Base-by-base conservation (phyloP, 2,888 invertebrate species). In the Hedychridium roseum region DNA sequence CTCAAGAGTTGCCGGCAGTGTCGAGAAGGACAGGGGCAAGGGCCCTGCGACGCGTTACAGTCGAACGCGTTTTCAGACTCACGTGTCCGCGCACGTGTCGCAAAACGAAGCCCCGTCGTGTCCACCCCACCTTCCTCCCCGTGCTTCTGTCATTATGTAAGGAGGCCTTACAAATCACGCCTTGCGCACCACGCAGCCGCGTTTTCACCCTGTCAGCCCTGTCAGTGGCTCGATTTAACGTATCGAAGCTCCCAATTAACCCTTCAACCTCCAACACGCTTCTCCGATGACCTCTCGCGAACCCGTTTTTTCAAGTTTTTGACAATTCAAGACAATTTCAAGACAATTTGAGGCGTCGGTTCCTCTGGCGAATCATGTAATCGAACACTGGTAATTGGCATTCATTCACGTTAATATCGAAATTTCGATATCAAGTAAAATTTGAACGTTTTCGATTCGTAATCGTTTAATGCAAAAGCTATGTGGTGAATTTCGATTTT, bases 81-180 rank as follows among this genome's bases (percentile, higher is more conserved):
- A 76, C 76, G 76, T 76, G 76, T 68, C 73, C 53, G 49, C 54
- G 69, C 76, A 76, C 76, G 76, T 76, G 76, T 70, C 75, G 56
- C 55, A 45, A 59, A 62, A 64, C 66, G 63, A 63, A 54, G 60
- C 62, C 68, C 65, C 60, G 61, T 50, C 57, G 57, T 46, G 57
- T 56, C 31, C 54, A 46, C 49, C 55, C 45, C 46, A 36, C 46
- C 50, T 40, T 49, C 47, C 54, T 52, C 56, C 52, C 53, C 49
- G 58, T 62, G n/a, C 63, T 63, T 56, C 61, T 55, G 55, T 62
- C 63, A 66, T 69, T 70, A 64, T 64, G 62, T 61, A 61, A 64
- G 68, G 68, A 70, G 70, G 61, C 67, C 65, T 67, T 71, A 68
- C 66, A 68, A 74, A 73, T 74, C 70, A 66, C 70, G 65, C 66